A percentile compares a stretch with the other conserved stretches of the same genome.
Evolutionary conservation across 2,888 invertebrate genomes (phyloP).

Genomic region (Cryptus viduatorius): DNA sequence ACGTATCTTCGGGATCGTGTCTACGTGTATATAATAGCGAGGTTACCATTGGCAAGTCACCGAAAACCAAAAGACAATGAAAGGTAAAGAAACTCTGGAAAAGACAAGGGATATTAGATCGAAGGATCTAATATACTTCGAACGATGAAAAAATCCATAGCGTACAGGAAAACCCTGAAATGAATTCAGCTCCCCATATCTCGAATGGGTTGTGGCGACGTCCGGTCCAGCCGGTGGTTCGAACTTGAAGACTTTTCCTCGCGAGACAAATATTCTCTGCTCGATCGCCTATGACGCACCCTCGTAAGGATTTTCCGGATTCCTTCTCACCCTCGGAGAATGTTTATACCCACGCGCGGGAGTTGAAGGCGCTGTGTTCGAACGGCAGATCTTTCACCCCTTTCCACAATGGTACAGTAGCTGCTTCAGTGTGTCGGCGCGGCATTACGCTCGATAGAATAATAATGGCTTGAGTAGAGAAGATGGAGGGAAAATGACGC

Average conservation of each 20-base stretch:
- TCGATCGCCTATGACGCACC: background rate
- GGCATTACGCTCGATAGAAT: conserved; percentile 34
- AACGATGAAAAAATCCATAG: background rate
- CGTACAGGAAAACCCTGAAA: background rate
- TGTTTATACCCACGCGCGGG: background rate
- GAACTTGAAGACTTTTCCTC: background rate
- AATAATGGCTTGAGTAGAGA: conserved; percentile 13
- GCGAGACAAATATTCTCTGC: conserved; percentile 4
- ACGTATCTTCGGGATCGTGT: background rate
- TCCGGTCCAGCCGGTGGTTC: background rate
- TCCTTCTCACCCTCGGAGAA: background rate
- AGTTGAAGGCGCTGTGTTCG: background rate
- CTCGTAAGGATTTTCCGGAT: conserved; percentile 1
- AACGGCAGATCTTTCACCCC: conserved; percentile 17
- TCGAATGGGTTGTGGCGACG: conserved; percentile 7
- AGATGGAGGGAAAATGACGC: background rate
- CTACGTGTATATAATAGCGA: conserved; percentile 22
- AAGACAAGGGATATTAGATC: background rate
- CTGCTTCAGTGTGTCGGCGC: conserved; percentile 2
- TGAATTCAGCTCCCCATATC: background rate
- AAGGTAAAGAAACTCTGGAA: background rate
- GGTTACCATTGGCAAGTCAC: conserved; percentile 18
- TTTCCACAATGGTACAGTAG: conserved; percentile 3
- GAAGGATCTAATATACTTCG: background rate
- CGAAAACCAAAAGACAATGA: background rate